Evolutionary conservation across 2,888 invertebrate species (phyloP), one percentile per base, ranked within the genome.

Genomic region (Marronus borbonicus): DNA sequence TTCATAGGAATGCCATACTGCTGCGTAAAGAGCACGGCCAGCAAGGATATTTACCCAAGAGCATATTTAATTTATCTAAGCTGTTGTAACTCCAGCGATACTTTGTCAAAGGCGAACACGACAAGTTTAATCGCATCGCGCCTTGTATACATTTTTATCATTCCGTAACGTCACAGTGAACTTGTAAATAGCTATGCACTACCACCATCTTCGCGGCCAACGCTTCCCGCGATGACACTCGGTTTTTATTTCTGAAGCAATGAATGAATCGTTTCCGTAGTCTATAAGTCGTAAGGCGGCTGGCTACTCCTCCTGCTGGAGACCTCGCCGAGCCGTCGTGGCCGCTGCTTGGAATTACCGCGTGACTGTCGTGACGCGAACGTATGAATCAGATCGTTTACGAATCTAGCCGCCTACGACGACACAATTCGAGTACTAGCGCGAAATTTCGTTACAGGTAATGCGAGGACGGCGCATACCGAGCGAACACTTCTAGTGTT

Each of bases 291-390:
- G 55, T 44, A 44, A 20, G 17, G 17, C 17, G n/a, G 55, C 55
- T 24, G n/a, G 5, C 31, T 36, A 36, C 31, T 36, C 31, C 20
- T 20, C 12, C 17, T 58, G n/a, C 55, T 58, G 55, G 55, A 58
- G 55, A 58, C 20, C 20, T 58, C 55, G 55, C 10, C 55, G 55
- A 17, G 72, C 14, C 58, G 10, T 72, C 39, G 17, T 24, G 31
- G 36, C 39, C 17, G 55, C 58, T 12, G 72, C 17, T 39, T 20
- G 39, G 72, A 69, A 58, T 58, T 55, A 58, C 72, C 36, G 72
- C 72, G 72, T 72, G 72, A 72, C 72, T 72, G 39, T 72, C 72
- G 72, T 72, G 72, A 72, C 72, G 72, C 39, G 72, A 36, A 39
- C 72, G 58, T 58, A 58, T 72, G 72, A 72, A 72, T 72, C 72